These are phyloP conservation scores for Scaptomyza montana DNA, from an alignment of 1,140 invertebrate genomes.

Conservation along the genomic window DNA sequence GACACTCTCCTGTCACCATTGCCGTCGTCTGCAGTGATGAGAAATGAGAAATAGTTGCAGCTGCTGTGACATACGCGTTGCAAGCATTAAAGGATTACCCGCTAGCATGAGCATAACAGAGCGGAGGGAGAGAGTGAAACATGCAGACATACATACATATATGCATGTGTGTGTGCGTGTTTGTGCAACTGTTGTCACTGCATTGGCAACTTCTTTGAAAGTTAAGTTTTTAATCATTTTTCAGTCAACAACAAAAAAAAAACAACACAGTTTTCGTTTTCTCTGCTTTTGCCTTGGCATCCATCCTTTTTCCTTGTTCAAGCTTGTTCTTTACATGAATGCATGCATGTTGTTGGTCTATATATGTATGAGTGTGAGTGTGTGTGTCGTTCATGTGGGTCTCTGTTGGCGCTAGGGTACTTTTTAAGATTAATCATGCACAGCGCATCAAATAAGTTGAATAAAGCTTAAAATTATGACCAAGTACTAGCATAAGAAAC, in stretches of 20 bases:
- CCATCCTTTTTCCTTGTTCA: conserved; percentile 25
- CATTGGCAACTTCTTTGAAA: conserved; percentile 66
- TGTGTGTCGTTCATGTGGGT: conserved; percentile 3
- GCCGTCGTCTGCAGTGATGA: conserved; percentile 33
- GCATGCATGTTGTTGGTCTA: background rate
- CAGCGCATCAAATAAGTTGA: conserved; percentile 63
- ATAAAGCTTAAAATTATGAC: conserved; percentile 37
- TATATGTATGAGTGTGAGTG: too few relatives aligned
- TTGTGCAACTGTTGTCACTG: conserved; percentile 6
- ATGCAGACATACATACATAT: conserved; percentile 3
- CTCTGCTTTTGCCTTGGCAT: conserved; percentile 39
- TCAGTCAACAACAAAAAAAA: conserved; percentile 48
- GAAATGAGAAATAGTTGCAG: conserved; percentile 74
- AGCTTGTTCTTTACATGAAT: conserved; percentile 4
- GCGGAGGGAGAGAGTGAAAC: conserved; percentile 3
- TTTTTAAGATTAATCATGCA: conserved; percentile 65
- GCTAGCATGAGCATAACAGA: conserved; percentile 30
- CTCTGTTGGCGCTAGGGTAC: background rate
- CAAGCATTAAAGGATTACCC: conserved; percentile 73
- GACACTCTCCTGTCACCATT: conserved; percentile 34
- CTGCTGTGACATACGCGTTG: conserved; percentile 73
- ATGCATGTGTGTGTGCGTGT: conserved; percentile 18
- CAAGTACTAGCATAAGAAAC: conserved; percentile 5
- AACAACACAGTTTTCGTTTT: conserved; percentile 50
- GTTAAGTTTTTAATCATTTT: conserved; percentile 76